Evolutionary conservation across 2,888 invertebrate genomes (phyloP), one percentile per base, ranked within the genome.

Genomic region (Endotricha flammealis): DNA sequence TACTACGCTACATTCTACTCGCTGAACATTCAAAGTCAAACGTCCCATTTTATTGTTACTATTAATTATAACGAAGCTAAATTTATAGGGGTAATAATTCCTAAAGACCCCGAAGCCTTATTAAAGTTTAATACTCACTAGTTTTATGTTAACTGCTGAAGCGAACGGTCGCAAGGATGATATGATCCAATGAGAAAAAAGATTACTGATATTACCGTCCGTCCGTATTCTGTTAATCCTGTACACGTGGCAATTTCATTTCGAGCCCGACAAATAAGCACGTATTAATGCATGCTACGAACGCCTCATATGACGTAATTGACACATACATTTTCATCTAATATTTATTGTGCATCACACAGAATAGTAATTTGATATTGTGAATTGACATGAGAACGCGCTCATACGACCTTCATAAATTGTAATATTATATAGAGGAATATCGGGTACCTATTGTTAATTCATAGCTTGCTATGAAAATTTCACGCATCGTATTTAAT

Each of bases 191-290:
- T 61, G 39, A 25, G 24, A 31, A 66, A 53, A 65, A 64, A 69
- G 58, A 64, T 62, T 54, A 52, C 51, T 25, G 49, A 54, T 60
- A 46, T 51, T 60, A n/a, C 51, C 67, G 54, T 42, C 51, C 64
- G 66, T 57, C 44, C 52, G 49, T 59, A 52, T 48, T 49, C 53
- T 46, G 34, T 80, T 35, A 81, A 86, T 79, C 83, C 79, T 22
- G 30, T 46, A 48, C 86, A 77, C 86, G 86, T 70, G 86, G 50
- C 82, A 43, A 54, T 78, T 78, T 83, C 82, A 80, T 83, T 80
- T 76, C 58, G 59, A 49, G 52, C 50, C 74, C 73, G 61, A 69
- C 75, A 75, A 82, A 81, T 85, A 77, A 77, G 78, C 57, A 72
- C 67, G 64, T 78, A 80, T 76, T 82, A 82, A 79, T 76, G 60